Evolutionary conservation across 2,113 vertebrate genomes (phyloP), one percentile per base, ranked within the genome.

Genomic region (Cyanoramphus novaezelandiae): DNA sequence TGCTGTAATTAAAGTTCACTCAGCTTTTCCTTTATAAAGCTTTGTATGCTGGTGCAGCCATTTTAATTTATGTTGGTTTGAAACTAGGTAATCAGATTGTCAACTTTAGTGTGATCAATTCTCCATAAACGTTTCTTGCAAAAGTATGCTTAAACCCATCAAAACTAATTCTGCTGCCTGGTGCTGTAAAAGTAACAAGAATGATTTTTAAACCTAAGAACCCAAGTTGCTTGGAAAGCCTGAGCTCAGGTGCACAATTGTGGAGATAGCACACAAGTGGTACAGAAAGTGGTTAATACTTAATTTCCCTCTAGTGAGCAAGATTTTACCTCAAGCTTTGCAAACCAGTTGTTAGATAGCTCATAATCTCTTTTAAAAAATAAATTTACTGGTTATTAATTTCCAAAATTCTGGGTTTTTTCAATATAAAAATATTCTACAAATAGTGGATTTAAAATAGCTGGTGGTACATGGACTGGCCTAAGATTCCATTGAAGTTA

Each of bases 1-100:
- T 86, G 67, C 76, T 96, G 91, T 96, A 97, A 97, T 89, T 97
- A 96, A 95, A 71, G 49, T 95, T 95, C 95, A 83, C 75, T 90
- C 92, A 53, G 47, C 65, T 90, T 95, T 78, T 83, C 35, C 57
- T 82, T 86, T 93, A 65, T 87, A 94, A 94, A 95, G 95, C 82
- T 95, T 94, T 95, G 35, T 46, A 41, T 72, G 62, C 47, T 52
- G 80, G n/a, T 71, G 72, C 82, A 91, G 62, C 62, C 92, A 67
- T 92, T 97, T 94, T 79, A 95, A 91, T 93, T 95, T 72, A 80
- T 41, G 68, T 65, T 84, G 29, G 49, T 90, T 88, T 88, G 87
- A 97, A 90, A 90, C 77, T n/a, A 49, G 88, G 86, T 78, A 92
- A 91, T 88, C 75, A 95, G 70, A 85, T 93, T 89, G 90, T 75